A percentile compares a stretch with the other conserved stretches of the same genome.
Evolutionary conservation across 2,888 invertebrate species (phyloP).

Genomic region (Agonopterix subpropinquella): DNA sequence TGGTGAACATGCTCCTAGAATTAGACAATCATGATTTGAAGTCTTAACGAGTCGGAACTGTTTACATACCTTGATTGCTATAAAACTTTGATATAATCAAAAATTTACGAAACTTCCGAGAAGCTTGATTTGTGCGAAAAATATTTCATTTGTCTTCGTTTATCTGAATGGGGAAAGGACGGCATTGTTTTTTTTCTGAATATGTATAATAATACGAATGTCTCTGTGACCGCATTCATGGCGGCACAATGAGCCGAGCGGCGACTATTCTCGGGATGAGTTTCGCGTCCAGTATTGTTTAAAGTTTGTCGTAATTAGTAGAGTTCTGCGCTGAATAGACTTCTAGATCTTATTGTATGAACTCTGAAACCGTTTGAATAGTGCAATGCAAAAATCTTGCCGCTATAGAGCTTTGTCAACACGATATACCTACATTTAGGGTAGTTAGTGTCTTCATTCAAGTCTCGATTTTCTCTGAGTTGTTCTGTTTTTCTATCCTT

Average conservation of each 20-base stretch:
- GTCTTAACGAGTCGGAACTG: too few relatives aligned
- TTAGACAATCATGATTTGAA: too few relatives aligned
- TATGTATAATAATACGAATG: constrained; percentile 65
- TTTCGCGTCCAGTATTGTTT: constrained; percentile 73
- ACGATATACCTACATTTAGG: too few relatives aligned
- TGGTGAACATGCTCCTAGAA: too few relatives aligned
- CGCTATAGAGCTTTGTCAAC: too few relatives aligned
- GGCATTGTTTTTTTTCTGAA: constrained; percentile 64
- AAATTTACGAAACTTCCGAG: too few relatives aligned
- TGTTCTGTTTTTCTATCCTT: too few relatives aligned
- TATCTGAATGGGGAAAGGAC: constrained; percentile 61
- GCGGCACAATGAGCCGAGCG: constrained; percentile 61
- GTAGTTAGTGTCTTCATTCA: too few relatives aligned
- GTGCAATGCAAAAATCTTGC: constrained; percentile 16
- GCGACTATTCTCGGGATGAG: constrained; percentile 68
- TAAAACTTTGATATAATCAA: too few relatives aligned
- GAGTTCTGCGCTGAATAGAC: constrained; percentile 64
- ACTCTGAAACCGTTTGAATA: constrained; percentile 18
- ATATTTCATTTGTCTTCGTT: constrained; percentile 58
- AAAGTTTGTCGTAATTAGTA: constrained; percentile 74
- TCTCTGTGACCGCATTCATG: constrained; percentile 69
- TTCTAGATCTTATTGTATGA: constrained; percentile 62
- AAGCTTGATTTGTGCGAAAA: constrained; percentile 29
- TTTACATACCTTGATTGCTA: too few relatives aligned
- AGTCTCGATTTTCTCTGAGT: too few relatives aligned